A percentile compares a stretch with the other conserved stretches of the same genome.
Conservation (phyloP, 2,113 vertebrate species). For the Calcarius ornatus region DNA sequence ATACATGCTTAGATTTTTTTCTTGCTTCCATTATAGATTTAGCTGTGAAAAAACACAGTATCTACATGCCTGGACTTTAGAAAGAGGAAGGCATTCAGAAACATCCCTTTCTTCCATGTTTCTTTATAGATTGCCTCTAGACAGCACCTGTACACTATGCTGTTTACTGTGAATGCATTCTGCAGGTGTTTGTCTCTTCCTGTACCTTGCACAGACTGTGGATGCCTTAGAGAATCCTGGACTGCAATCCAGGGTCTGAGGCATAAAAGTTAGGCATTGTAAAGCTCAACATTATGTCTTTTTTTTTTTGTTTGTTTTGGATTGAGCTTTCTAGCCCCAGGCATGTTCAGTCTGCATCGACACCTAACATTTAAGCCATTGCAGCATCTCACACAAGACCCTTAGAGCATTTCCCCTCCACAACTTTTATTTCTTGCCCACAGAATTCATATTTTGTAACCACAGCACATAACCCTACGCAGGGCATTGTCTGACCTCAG, state of each 20-base stretch:
- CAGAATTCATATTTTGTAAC: neutral
- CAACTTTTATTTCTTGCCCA: neutral
- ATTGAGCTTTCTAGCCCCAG: conserved; percentile 8
- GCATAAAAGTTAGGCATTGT: neutral
- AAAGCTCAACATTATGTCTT: neutral
- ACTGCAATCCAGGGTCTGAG: neutral
- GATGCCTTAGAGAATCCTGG: neutral
- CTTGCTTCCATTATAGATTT: neutral
- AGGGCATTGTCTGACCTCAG: neutral
- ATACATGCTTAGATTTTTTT: neutral
- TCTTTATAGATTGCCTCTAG: neutral
- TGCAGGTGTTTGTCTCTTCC: neutral
- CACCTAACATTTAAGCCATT: neutral
- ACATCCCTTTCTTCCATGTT: neutral
- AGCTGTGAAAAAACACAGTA: neutral
- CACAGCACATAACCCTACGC: neutral
- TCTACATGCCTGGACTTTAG: neutral
- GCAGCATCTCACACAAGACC: neutral
- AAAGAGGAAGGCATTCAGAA: neutral
- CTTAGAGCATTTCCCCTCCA: neutral
- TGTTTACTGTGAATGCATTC: neutral
- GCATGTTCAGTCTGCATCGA: neutral
- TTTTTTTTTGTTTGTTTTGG: neutral
- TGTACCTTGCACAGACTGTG: neutral
- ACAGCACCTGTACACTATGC: neutral